Percentiles rank a stretch among this genome's conserved stretches.
These are phyloP conservation scores for Mus spretus DNA, from an alignment of 2,797 vertebrate species.

Conservation along the genomic window DNA sequence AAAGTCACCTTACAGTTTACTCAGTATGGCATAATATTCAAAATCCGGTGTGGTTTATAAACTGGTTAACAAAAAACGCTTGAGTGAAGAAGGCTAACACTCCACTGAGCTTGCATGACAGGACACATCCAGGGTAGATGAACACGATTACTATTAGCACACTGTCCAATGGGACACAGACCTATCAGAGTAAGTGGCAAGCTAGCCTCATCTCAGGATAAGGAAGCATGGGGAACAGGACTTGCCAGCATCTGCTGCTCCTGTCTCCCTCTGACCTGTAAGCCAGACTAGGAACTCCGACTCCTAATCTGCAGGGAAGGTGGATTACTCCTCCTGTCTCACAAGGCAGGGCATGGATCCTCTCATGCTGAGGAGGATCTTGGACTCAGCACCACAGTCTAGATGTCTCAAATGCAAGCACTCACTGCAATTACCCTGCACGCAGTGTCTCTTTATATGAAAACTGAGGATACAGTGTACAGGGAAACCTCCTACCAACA, in stretches of 20 bases:
- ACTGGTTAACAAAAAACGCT: not conserved
- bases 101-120: not conserved
- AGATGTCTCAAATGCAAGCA: not conserved
- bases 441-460: not conserved
- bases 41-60: not conserved
- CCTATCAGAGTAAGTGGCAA: not conserved
- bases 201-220: too few species aligned
- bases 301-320: not conserved
- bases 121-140: not conserved
- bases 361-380: not conserved
- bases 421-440: too few species aligned
- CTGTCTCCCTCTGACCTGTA: not conserved
- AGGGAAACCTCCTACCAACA: not conserved
- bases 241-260: too few species aligned
- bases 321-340: not conserved
- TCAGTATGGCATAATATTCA: not conserved
- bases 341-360: not conserved
- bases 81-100: not conserved
- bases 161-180: not conserved
- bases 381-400: not conserved
- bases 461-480: not conserved
- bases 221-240: not conserved
- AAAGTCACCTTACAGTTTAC: not conserved
- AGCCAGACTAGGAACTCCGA: not conserved
- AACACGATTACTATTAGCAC: not conserved